These are phyloP conservation scores for Leptopilina boulardi DNA, from an alignment of 1,140 invertebrate genomes.

Conservation along the genomic window DNA sequence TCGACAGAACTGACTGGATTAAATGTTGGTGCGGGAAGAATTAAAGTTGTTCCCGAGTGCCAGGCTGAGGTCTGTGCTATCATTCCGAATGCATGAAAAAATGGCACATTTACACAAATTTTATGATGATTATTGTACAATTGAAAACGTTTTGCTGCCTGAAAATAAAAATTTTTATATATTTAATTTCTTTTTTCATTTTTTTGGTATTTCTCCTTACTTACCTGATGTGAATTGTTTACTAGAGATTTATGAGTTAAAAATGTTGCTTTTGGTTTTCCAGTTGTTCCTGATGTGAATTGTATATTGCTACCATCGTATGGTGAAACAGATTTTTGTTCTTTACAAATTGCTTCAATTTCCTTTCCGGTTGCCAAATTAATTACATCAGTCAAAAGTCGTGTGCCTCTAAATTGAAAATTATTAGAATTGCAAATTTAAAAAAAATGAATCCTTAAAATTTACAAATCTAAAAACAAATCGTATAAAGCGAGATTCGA, in stretches of 20 bases:
- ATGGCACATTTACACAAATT: conserved; percentile 89
- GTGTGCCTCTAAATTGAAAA: conserved; percentile 83
- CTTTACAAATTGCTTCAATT: conserved; percentile 58
- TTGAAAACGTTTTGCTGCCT: conserved; percentile 79
- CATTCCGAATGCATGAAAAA: conserved; percentile 95
- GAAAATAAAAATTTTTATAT: conserved; percentile 44
- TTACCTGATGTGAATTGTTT: conserved; percentile 86
- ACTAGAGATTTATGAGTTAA: conserved; percentile 89
- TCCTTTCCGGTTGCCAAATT: conserved; percentile 63
- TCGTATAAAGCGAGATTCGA: too few relatives aligned
- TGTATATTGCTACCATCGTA: conserved; percentile 87
- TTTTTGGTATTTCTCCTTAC: conserved; percentile 18
- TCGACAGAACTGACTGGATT: conserved; percentile 82
- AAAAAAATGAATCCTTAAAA: too few relatives aligned
- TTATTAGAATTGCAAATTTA: too few relatives aligned
- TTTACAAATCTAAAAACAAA: too few relatives aligned
- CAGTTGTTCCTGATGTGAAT: conserved; percentile 94
- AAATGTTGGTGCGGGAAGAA: conserved; percentile 83
- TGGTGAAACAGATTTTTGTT: conserved; percentile 77
- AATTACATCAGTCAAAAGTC: conserved; percentile 79
- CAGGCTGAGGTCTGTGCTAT: conserved; percentile 81
- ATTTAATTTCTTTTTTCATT: background rate
- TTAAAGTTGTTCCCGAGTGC: conserved; percentile 81
- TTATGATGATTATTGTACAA: conserved; percentile 76
- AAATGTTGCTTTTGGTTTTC: conserved; percentile 91